Evolutionary conservation across 2,113 vertebrate genomes (phyloP).

Genomic region (Sceloporus tristichus): DNA sequence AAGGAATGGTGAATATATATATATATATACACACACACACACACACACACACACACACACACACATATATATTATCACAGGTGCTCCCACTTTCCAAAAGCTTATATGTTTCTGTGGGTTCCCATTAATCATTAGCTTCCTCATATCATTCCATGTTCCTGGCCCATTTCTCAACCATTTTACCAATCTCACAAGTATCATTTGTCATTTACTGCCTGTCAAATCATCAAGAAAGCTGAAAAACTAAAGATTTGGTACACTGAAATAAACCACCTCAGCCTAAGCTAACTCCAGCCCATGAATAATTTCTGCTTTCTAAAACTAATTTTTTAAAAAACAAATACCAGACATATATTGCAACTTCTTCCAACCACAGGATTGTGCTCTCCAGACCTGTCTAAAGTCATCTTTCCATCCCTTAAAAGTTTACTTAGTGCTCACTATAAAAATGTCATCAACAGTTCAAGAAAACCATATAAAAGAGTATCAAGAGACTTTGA

Average conservation of each 20-base stretch:
- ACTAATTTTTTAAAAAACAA: neutral
- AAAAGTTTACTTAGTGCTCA: neutral
- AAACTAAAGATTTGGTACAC: neutral
- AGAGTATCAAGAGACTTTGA: neutral
- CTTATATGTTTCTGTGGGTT: neutral
- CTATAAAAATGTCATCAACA: neutral
- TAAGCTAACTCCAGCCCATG: neutral
- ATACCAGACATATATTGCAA: neutral
- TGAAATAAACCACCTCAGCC: neutral
- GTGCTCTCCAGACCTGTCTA: too few relatives aligned
- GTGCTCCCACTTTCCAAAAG: neutral
- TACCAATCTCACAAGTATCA: neutral
- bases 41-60: too few relatives aligned
- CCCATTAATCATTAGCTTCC: too few relatives aligned
- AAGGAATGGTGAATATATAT: neutral
- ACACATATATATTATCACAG: neutral
- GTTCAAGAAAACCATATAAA: neutral
- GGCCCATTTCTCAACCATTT: neutral
- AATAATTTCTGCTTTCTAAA: neutral
- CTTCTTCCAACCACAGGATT: too few relatives aligned
- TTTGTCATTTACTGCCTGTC: neutral
- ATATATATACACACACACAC: too few relatives aligned
- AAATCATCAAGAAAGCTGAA: neutral
- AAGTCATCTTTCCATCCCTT: neutral
- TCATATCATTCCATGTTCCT: neutral